Base-by-base conservation (phyloP, 2,888 invertebrate species). In the Platynereis dumerilii region DNA sequence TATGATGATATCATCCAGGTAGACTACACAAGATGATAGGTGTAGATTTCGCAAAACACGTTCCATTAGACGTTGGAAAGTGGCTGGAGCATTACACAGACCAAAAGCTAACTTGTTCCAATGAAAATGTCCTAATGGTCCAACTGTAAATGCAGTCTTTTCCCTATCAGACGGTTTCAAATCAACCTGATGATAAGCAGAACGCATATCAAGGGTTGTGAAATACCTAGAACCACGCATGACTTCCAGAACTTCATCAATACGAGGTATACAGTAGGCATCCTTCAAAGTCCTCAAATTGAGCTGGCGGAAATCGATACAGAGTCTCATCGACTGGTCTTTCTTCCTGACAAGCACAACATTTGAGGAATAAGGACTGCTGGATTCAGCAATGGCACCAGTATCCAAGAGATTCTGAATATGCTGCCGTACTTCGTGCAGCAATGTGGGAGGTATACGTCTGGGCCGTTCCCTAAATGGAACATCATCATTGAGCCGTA, bases 311-410 rank as follows among this genome's bases (percentile, higher is more conserved):
- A 60, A 72, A 29, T 74, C 72, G 1, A 67, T 63, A 34, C 34
- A 34, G 12, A 34, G 34, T 34, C 34, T 34, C 34, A 34, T 34
- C 12, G 34, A 34, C 34, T 56, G 59, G 28, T 64, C 61, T 20
- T 66, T 67, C 56, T 72, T 72, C 20, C 67, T 48, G 1, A 71
- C 69, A 12, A 71, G 54, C 12, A 73, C 69, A n/a, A 71, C 53
- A 22, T 71, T 64, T 24, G 66, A 58, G 17, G 73, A 65, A 39
- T 69, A 74, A 12, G 69, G 68, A 52, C 66, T 67, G 2, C 2
- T 39, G 29, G 68, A 68, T 24, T 62, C 59, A 17, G 66, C 45
- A 27, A 73, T 73, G 22, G 71, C 65, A 17, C 58, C 58, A 20
- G 22, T 20, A 24, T 45, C 15, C 42, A 58, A 27, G 15, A 58